Evolutionary conservation across 2,113 vertebrate species (phyloP), one percentile per base, ranked within the genome.

Genomic region (Pterocles orientalis): DNA sequence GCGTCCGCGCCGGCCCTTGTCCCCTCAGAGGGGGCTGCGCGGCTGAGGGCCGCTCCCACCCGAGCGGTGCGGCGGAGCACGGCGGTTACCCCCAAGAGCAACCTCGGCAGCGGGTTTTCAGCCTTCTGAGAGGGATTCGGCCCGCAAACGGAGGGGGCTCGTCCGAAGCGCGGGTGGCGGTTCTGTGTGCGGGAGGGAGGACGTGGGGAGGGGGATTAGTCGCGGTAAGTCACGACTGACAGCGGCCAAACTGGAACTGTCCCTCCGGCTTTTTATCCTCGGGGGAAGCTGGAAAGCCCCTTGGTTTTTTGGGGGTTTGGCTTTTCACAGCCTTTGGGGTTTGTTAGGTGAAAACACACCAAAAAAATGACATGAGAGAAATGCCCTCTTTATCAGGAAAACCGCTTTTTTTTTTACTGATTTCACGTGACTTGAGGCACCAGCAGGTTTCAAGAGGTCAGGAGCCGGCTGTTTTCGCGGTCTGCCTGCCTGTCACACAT

Each of bases 1-100:
- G 2, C n/a, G n/a, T 6, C 12, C 3, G 3, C 2, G 2, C 23
- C 48, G 3, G 15, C 7, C 65, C 14, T 23, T 4, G 4, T n/a
- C 12, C 36, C 7, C 24, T 14, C 8, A 14, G 1, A 8, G 43
- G 31, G 57, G 26, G 50, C 47, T 28, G 24, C 14, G 12, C 36
- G 36, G 36, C 34, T 53, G 29, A 14, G 29, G 39, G 9, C 39
- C 39, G 39, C 39, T 13, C 39, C 39, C 39, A 13, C 39, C 39
- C 39, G 39, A 24, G 26, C 12, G n/a, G n/a, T n/a, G n/a, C n/a
- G n/a, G n/a, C n/a, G n/a, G n/a, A n/a, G 56, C 33, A 20, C 8
- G 9, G 31, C 6, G 2, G 21, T 23, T 33, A 7, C 7, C 31
- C 18, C 23, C n/a, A 16, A 14, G 8, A 39, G 41, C 56, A 31